Evolutionary conservation across 2,888 invertebrate genomes (phyloP), one percentile per base, ranked within the genome.

Genomic region (Arge pagana): DNA sequence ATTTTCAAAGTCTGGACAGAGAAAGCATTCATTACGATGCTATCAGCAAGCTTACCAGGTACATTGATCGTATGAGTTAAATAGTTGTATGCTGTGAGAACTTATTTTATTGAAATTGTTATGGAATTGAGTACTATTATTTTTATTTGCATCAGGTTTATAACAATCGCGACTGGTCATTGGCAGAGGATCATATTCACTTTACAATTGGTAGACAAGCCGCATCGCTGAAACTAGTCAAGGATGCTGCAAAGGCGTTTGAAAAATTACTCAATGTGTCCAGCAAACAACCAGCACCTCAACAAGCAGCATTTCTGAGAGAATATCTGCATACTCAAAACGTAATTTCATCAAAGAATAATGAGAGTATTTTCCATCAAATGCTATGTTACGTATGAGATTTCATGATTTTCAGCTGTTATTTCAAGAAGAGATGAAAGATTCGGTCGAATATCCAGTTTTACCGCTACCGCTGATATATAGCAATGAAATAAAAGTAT

Each of bases 131-230:
- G 23, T 54, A 11, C 19, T 36, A 39, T 16, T 23, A 31, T 40
- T 28, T 53, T 45, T 18, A 40, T 41, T 48, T 28, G 50, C 30
- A 63, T 21, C 74, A 89, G 85, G 85, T 90, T 36, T 90, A 89
- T 74, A 81, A 82, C 58, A 81, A 81, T 37, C 88, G 89, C 67
- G 89, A 89, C 4, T 97, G 96, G 96, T 88, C 89, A 60, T 82
- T 95, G 62, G 93, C 96, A 4, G 92, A 93, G 77, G 96, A 97
- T 81, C 96, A 97, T 78, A 95, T 97, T 67, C 90, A 94, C 79
- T 94, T 92, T 75, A 95, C 94, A 4, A 88, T 96, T 68, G 96
- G 95, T 1, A 86, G 93, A 60, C 90, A 95, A 74, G 93, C 94
- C 24, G 87, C 89, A 66, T 87, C 89, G 70, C 80, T 96, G 63